Evolutionary conservation across 2,797 vertebrate genomes (phyloP), one percentile per base, ranked within the genome.

Genomic region (Syndactyla subalaris): DNA sequence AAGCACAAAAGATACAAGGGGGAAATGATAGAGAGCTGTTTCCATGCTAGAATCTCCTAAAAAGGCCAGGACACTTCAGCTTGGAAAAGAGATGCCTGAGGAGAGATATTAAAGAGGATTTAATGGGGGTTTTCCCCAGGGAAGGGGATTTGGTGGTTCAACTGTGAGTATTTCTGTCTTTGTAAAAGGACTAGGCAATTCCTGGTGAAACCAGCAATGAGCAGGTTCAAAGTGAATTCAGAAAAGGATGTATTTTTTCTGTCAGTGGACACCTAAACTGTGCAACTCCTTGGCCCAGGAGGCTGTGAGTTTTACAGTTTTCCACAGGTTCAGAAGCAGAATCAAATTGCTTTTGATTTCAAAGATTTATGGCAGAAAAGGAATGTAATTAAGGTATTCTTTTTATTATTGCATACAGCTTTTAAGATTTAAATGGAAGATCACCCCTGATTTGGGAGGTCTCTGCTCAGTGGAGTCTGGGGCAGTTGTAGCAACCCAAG

Each of bases 321-420:
- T 52, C 54, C 43, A 12, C 14, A 3, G 3, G 2, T 66, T 83
- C 32, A 49, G 46, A 57, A 74, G 48, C 10, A 63, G 85, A 82
- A 73, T 52, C 3, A 8, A 54, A 36, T 17, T 61, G 10, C 13
- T 20, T 51, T 76, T 43, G 8, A 58, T 21, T 38, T 10, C 17
- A 26, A 77, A 61, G 17, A 12, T 26, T 14, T 43, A 20, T 10
- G 7, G 21, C 27, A 66, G 19, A 45, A 70, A 51, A 92, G 61
- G 0, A 18, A 52, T 10, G 9, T 11, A 12, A 11, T 5, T 6
- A 6, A 0, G 1, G 4, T 51, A 24, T 10, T 30, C 21, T 45
- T 58, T 34, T 51, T 57, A 15, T 49, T 32, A 24, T 61, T 54
- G 10, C 2, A 3, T 9, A 10, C 15, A 57, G 11, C 22, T 61